These are phyloP conservation scores for Chironomus striatipennis DNA, from an alignment of 1,140 invertebrate species.

Conservation along the genomic window DNA sequence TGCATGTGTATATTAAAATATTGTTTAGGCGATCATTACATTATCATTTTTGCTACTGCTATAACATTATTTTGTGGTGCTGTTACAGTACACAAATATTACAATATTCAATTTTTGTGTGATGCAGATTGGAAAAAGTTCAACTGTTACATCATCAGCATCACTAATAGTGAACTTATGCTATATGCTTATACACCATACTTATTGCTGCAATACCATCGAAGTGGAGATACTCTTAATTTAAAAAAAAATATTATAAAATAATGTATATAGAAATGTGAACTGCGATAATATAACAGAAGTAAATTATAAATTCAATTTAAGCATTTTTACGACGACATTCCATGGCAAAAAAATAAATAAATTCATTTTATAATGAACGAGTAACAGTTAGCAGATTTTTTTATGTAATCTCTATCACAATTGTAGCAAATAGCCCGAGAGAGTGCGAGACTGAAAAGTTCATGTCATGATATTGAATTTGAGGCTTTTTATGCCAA, in stretches of 20 bases:
- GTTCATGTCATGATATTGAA: constrained; percentile 23
- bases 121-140: background rate
- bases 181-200: background rate
- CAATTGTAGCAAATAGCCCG: background rate
- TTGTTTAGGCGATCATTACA: constrained; percentile 22
- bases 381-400: background rate
- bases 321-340: constrained; percentile 16
- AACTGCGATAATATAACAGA: background rate
- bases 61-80: background rate
- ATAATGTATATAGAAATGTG: background rate
- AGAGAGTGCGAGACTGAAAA: constrained; percentile 2
- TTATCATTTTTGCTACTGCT: background rate
- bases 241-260: constrained; percentile 10
- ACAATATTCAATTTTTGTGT: background rate
- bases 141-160: background rate
- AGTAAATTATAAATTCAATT: constrained; percentile 23
- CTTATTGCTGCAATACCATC: background rate
- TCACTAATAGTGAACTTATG: constrained; percentile 15
- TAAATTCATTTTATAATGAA: constrained; percentile 9
- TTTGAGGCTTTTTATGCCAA: background rate
- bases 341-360: background rate
- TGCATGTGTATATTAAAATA: constrained; percentile 21
- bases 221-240: background rate
- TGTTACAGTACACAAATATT: background rate
- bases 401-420: constrained; percentile 1